Percentiles rank a stretch among this genome's conserved stretches.
Evolutionary conservation across 2,797 vertebrate species (phyloP).

Genomic region (Siniperca obscura): DNA sequence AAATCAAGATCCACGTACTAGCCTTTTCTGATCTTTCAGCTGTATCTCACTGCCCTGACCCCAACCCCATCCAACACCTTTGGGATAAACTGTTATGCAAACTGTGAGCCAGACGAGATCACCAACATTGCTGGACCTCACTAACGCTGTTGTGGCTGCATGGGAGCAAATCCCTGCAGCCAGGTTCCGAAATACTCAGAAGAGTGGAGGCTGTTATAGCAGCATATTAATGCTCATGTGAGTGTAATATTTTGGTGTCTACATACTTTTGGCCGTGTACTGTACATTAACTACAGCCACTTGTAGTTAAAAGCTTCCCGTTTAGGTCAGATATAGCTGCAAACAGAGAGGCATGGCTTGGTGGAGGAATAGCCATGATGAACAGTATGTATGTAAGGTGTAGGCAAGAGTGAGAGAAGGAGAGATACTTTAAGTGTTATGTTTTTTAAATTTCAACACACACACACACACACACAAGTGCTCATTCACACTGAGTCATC

Average conservation of each 20-base stretch:
- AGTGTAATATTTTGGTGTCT: constrained; percentile 2
- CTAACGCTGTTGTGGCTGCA: background rate
- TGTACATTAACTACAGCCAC: constrained; percentile 7
- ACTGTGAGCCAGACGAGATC: background rate
- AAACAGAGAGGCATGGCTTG: background rate
- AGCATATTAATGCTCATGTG: background rate
- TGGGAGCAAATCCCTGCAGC: background rate
- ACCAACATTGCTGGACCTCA: background rate
- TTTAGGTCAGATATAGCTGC: constrained; percentile 1
- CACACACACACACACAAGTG: constrained; percentile 27
- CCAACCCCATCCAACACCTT: too few species aligned
- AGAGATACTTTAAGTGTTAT: background rate
- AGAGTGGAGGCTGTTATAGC: background rate
- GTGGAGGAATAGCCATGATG: constrained; percentile 1
- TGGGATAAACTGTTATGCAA: background rate
- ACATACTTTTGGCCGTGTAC: background rate
- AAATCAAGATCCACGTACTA: background rate
- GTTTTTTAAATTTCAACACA: constrained; percentile 10
- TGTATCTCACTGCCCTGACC: background rate
- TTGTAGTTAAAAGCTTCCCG: background rate
- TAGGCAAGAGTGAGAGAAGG: constrained; percentile 5
- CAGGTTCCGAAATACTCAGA: background rate
- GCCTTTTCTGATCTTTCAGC: background rate
- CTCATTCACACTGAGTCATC: constrained; percentile 39
- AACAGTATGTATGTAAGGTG: background rate